Conservation (phyloP, 2,113 vertebrate species). For the Hippopotamus amphibius region DNA sequence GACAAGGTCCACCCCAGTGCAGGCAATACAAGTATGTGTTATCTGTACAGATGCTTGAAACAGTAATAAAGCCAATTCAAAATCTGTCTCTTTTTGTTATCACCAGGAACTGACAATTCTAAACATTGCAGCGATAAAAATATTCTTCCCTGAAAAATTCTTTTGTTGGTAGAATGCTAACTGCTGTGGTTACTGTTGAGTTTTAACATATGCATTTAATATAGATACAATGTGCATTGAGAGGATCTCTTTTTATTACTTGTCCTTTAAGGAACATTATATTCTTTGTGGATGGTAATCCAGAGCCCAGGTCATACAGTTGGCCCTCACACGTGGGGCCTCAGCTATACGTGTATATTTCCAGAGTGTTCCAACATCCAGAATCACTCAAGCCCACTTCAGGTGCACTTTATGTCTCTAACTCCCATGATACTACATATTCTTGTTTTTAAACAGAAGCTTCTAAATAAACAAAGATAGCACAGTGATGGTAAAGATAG, state of each 20-base stretch:
- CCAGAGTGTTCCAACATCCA: neutral
- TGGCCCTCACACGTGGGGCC: rapidly evolving
- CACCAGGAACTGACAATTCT: neutral
- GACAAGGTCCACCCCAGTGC: rapidly evolving
- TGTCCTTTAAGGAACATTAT: neutral
- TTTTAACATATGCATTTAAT: neutral
- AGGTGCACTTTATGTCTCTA: neutral
- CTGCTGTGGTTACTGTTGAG: neutral
- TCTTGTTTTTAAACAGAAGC: conserved; percentile 14
- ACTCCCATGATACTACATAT: neutral
- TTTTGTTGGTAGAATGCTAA: conserved; percentile 4
- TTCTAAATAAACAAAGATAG: conserved; percentile 34
- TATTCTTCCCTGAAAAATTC: neutral
- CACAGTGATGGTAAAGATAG: neutral
- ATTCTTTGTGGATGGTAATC: neutral
- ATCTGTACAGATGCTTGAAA: neutral
- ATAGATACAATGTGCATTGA: neutral
- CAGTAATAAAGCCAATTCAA: neutral
- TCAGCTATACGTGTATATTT: neutral
- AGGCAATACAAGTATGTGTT: rapidly evolving
- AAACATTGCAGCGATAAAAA: neutral
- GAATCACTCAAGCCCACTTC: neutral
- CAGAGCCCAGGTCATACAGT: neutral
- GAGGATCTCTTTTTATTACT: neutral
- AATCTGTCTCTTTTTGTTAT: neutral